Conservation (phyloP, 2,113 vertebrate genomes). For the Ondatra zibethicus region DNA sequence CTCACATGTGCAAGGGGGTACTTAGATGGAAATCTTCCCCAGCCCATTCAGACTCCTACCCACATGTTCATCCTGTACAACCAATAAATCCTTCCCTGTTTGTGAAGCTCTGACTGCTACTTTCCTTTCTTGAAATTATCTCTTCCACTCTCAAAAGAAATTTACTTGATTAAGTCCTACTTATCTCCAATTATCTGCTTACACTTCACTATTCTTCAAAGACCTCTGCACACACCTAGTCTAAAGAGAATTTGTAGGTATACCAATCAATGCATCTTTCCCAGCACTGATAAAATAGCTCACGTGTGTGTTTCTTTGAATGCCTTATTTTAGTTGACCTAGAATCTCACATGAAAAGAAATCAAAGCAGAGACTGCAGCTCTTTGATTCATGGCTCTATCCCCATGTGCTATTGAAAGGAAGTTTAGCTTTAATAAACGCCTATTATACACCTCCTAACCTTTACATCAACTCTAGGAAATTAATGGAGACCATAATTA, state of each 20-base stretch:
- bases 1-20: no score
- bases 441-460: background rate
- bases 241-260: background rate
- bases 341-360: background rate
- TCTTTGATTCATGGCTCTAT: background rate
- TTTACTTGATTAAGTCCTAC: background rate
- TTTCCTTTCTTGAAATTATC: background rate
- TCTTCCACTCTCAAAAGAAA: background rate
- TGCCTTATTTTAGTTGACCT: background rate
- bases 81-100: background rate
- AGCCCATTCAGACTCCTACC: background rate
- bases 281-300: background rate
- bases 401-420: background rate
- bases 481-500: slow-evolving; percentile 22
- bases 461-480: background rate
- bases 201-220: background rate
- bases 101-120: background rate
- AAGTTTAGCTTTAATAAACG: slow-evolving; percentile 37
- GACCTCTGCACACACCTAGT: background rate
- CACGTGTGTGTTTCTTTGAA: background rate
- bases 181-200: background rate
- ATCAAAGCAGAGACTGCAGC: background rate
- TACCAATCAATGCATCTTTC: background rate
- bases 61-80: background rate
- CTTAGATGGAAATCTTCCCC: background rate